A percentile compares a stretch with the other conserved stretches of the same genome.
Evolutionary conservation across 2,797 vertebrate genomes (phyloP).

Genomic region (Vireo griseus): DNA sequence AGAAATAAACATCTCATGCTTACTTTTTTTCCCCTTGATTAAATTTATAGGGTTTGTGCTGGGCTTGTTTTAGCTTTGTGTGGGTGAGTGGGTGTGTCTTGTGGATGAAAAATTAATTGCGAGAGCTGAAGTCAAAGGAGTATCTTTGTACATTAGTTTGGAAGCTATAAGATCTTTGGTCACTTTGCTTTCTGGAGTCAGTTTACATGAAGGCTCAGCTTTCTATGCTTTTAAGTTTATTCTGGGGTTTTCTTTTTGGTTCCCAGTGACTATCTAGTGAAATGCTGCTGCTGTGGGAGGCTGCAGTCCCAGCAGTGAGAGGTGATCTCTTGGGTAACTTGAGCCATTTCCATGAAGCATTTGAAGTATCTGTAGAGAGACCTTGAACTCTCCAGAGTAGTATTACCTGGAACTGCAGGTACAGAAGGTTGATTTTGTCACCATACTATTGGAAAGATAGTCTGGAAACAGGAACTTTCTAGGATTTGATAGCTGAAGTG

Average conservation of each 20-base stretch:
- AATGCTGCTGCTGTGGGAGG: background rate
- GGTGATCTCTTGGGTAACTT: background rate
- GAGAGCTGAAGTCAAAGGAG: background rate
- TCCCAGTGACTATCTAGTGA: background rate
- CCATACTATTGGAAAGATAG: background rate
- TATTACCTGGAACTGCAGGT: background rate
- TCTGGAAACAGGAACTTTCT: background rate
- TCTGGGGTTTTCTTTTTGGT: background rate
- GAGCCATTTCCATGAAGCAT: background rate
- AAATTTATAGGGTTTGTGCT: conserved; percentile 18
- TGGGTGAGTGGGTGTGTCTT: conserved; percentile 40
- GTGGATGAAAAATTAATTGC: conserved; percentile 9
- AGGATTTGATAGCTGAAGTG: background rate
- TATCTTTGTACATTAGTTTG: background rate
- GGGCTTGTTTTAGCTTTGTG: conserved; percentile 49
- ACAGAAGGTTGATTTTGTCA: background rate
- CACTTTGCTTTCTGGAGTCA: background rate
- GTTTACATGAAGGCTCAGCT: background rate
- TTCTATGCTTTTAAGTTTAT: background rate
- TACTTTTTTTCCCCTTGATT: conserved; percentile 37
- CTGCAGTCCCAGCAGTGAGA: background rate
- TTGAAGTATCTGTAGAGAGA: background rate
- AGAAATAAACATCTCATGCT: conserved; percentile 40
- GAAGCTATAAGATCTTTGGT: background rate
- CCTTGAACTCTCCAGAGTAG: background rate